phyloP scores from a whole-genome alignment of 2,888 invertebrate genomes.

The Eristalinus aeneus region DNA sequence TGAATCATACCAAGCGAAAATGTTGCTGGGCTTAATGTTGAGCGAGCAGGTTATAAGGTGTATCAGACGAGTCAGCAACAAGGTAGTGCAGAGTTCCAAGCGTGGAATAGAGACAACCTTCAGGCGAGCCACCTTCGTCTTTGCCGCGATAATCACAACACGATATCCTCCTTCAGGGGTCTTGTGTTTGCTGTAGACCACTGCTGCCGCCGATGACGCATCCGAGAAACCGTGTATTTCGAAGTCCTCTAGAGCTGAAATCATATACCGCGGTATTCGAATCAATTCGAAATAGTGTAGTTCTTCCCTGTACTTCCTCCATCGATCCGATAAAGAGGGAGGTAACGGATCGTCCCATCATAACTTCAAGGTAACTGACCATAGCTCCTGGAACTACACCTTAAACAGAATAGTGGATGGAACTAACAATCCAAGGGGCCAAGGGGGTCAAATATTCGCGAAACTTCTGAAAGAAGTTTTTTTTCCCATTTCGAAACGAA shows the following conservation, averaged over 20 bases:
- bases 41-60: no score
- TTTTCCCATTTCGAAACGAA: no score
- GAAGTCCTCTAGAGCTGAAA: not conserved
- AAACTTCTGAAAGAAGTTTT: not conserved
- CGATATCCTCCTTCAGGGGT: no score
- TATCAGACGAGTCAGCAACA: no score
- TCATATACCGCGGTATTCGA: no score
- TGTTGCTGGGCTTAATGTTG: no score
- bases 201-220: not conserved
- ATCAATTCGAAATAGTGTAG: not conserved
- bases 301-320: not conserved
- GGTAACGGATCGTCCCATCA: not conserved
- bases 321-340: not conserved
- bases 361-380: no score
- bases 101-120: not conserved
- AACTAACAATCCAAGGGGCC: not conserved
- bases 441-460: not conserved
- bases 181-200: not conserved
- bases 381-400: not conserved
- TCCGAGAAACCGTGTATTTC: not conserved
- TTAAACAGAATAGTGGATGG: not conserved
- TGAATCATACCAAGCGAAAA: no score
- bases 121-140: not conserved
- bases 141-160: no score
- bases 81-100: not conserved